These are phyloP conservation scores for Odontocerum albicorne DNA, from an alignment of 2,888 invertebrate species.

Conservation along the genomic window DNA sequence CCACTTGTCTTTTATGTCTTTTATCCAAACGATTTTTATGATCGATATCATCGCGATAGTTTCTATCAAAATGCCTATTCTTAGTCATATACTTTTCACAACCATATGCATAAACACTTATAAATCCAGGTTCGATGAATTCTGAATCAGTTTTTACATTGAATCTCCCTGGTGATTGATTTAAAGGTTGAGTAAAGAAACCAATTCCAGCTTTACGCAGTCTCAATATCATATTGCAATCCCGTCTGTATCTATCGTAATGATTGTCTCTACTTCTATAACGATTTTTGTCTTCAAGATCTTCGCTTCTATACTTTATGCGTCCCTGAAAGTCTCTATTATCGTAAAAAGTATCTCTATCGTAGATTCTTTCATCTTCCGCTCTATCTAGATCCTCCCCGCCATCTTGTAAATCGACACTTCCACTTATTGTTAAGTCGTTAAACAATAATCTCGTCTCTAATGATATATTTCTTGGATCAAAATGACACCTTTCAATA, in stretches of 20 bases:
- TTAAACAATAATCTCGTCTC: constrained; percentile 77
- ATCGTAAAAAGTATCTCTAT: constrained; percentile 31
- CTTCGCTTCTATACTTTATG: constrained; percentile 43
- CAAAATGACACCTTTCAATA: constrained; percentile 76
- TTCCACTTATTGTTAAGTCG: constrained; percentile 78
- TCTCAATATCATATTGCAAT: constrained; percentile 78
- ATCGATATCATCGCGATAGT: constrained; percentile 21
- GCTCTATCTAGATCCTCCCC: constrained; percentile 48
- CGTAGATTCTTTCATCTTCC: constrained; percentile 18
- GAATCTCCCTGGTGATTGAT: constrained; percentile 68
- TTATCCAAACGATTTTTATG: constrained; percentile 29
- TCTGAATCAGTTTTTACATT: constrained; percentile 79
- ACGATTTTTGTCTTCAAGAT: constrained; percentile 49
- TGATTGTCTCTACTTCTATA: constrained; percentile 46
- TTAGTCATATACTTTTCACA: constrained; percentile 62
- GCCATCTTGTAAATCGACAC: constrained; percentile 62
- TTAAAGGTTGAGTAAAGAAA: constrained; percentile 71
- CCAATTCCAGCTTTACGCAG: constrained; percentile 78
- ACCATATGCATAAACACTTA: constrained; percentile 83
- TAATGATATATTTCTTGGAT: constrained; percentile 71
- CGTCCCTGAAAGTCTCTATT: constrained; percentile 32
- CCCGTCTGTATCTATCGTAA: constrained; percentile 49
- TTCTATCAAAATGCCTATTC: constrained; percentile 23
- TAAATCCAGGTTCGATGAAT: constrained; percentile 82
- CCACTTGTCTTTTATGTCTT: constrained; percentile 41